phyloP scores from a whole-genome alignment of 2,797 vertebrate species.

The Erithacus rubecula region DNA sequence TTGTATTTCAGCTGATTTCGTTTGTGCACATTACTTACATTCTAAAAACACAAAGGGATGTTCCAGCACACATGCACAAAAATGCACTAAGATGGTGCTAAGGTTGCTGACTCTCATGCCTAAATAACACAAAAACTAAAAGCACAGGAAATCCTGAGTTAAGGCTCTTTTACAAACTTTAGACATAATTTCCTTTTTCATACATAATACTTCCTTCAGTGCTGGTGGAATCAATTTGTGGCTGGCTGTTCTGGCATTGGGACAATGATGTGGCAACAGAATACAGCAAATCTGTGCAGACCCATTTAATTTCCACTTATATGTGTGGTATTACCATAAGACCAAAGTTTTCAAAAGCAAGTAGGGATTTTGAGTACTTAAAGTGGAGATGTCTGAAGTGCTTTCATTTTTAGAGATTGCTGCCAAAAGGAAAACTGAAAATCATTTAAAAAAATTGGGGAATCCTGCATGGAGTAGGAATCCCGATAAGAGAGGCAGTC shows the following conservation, averaged over 20 bases:
- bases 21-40: background rate
- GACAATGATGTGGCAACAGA: conserved; percentile 23
- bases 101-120: conserved; percentile 21
- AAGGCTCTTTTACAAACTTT: conserved; percentile 51
- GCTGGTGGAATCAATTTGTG: conserved; percentile 61
- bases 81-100: conserved; percentile 23
- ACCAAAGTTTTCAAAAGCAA: conserved; percentile 18
- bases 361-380: conserved; percentile 4
- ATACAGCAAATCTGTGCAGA: background rate
- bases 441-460: background rate
- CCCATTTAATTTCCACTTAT: background rate
- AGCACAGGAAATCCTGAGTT: conserved; percentile 64
- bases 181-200: conserved; percentile 65
- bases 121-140: conserved; percentile 47
- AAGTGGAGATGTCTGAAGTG: background rate
- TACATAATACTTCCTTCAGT: conserved; percentile 58
- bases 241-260: conserved; percentile 34
- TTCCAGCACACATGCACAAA: conserved; percentile 8
- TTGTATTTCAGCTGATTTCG: background rate
- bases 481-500: background rate
- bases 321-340: background rate
- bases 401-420: background rate
- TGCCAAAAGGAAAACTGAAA: conserved; percentile 13
- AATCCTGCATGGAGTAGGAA: background rate
- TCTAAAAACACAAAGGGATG: conserved; percentile 29